Evolutionary conservation across 2,797 vertebrate genomes (phyloP).

Genomic region (Microctenopoma steveboyesi): DNA sequence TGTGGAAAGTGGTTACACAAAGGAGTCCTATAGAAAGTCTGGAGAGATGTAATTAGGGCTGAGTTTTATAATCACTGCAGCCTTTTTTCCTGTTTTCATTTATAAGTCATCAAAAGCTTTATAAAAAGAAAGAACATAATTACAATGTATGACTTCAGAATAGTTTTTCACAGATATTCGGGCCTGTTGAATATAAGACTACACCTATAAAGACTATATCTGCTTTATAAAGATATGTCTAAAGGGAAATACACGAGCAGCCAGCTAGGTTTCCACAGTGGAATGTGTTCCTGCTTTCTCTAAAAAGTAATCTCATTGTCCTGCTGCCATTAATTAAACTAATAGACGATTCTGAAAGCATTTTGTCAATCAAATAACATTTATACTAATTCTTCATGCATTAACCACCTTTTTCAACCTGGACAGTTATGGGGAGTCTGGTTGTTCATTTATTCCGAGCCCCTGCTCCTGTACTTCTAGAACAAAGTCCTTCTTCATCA

Average conservation of each 20-base stretch:
- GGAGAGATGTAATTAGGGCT: constrained; percentile 34
- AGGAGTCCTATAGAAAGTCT: constrained; percentile 11
- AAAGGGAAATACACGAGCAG: background rate
- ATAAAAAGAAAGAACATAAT: background rate
- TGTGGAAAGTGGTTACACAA: constrained; percentile 21
- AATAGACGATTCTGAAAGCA: no score
- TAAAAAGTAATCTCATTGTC: background rate
- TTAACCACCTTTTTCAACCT: no score
- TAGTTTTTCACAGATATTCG: background rate
- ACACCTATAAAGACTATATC: no score
- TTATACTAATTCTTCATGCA: no score
- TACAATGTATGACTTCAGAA: background rate
- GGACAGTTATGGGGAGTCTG: no score
- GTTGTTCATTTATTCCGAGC: no score
- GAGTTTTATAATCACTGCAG: constrained; percentile 8
- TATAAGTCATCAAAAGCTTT: constrained; percentile 44
- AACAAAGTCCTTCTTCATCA: background rate
- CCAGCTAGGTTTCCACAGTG: background rate
- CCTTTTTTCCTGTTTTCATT: constrained; percentile 19
- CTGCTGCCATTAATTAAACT: background rate
- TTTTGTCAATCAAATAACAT: background rate
- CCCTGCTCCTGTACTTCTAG: no score
- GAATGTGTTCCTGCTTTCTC: background rate
- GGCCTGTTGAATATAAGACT: background rate
- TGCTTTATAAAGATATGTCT: background rate